Percentiles rank a stretch among this genome's conserved stretches.
Conservation (phyloP, 2,113 vertebrate species). For the Ophthalmolycus amberensis region DNA sequence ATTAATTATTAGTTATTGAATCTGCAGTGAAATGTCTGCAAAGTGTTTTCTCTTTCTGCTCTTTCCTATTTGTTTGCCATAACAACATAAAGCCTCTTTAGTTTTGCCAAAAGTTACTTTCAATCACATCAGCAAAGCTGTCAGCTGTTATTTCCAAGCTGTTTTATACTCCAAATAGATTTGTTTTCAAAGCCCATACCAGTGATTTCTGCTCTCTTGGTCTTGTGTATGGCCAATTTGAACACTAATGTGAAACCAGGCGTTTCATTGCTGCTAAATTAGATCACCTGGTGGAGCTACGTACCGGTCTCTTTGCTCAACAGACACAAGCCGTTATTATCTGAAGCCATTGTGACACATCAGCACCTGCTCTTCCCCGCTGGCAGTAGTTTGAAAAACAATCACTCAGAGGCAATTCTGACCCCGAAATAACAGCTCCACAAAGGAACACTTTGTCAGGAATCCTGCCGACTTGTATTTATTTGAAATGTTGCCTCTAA, state of each 20-base stretch:
- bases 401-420: constrained; percentile 26
- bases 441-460: constrained; percentile 19
- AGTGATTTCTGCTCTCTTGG: constrained; percentile 18
- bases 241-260: constrained; percentile 35
- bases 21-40: constrained; percentile 7
- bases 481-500: constrained; percentile 19
- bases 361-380: constrained; percentile 5
- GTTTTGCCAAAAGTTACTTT: constrained; percentile 38
- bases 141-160: constrained; percentile 21
- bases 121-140: constrained; percentile 46
- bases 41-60: constrained; percentile 1
- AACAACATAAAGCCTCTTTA: constrained; percentile 17
- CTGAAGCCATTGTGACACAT: constrained; percentile 31
- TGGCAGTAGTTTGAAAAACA: constrained; percentile 31
- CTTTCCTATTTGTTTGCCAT: constrained; percentile 19
- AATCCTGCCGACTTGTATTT: constrained; percentile 23
- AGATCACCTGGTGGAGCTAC: constrained; percentile 16
- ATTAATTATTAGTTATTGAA: neutral
- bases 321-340: constrained; percentile 13
- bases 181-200: constrained; percentile 2
- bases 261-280: constrained; percentile 31
- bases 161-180: constrained; percentile 27
- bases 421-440: constrained; percentile 9
- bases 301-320: constrained; percentile 9
- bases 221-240: neutral